Conservation (phyloP, 2,888 invertebrate genomes). For the Teinopalpus imperialis region DNA sequence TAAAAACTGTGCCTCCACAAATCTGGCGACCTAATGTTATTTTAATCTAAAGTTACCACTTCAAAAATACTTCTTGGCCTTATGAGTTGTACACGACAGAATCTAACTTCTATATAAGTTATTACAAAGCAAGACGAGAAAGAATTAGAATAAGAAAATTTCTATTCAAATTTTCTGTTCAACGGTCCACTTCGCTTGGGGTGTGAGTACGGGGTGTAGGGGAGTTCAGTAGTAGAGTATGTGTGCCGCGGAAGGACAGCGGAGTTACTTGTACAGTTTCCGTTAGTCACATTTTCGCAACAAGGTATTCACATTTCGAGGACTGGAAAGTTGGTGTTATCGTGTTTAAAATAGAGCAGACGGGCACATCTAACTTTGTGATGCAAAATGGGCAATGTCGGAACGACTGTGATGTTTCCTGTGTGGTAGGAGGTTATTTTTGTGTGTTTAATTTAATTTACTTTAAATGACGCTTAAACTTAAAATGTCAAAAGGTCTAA, state of each 20-base stretch:
- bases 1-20: no score
- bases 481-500: no score
- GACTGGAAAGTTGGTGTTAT: constrained; percentile 79
- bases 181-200: constrained; percentile 32
- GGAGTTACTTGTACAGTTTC: constrained; percentile 78
- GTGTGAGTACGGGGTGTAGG: constrained; percentile 25
- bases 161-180: constrained; percentile 52
- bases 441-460: no score
- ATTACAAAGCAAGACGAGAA: constrained; percentile 8
- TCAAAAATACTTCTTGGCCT: not conserved
- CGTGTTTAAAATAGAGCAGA: constrained; percentile 80
- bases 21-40: not conserved
- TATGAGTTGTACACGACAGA: constrained; percentile 10
- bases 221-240: constrained; percentile 36
- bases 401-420: constrained; percentile 29
- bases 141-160: constrained; percentile 44
- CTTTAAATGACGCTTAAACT: no score
- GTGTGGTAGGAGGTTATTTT: no score
- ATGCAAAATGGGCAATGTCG: constrained; percentile 73
- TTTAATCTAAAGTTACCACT: constrained; percentile 18
- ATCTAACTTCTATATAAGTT: constrained; percentile 16
- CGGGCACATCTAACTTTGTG: constrained; percentile 79
- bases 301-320: constrained; percentile 82
- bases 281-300: constrained; percentile 81
- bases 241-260: constrained; percentile 61